Evolutionary conservation across 2,113 vertebrate genomes (phyloP).

Genomic region (Peromyscus californicus): DNA sequence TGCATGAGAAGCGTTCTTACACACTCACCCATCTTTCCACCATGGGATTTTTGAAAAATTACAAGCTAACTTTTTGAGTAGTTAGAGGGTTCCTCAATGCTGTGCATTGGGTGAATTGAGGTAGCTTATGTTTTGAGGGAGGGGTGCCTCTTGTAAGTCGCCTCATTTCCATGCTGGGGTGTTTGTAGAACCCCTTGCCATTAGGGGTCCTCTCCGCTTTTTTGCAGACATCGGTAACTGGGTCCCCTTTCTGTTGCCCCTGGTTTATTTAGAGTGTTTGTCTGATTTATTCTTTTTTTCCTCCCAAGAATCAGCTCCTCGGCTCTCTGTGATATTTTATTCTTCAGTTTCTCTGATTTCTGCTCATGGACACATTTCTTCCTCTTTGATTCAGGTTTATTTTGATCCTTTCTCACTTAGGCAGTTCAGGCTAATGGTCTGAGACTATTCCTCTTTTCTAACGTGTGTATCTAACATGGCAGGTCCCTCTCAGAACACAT

Average conservation of each 20-base stretch:
- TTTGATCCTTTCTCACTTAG: conserved; percentile 30
- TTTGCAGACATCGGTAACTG: not conserved
- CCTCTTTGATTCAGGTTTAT: not conserved
- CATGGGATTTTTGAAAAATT: not conserved
- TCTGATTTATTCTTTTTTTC: not conserved
- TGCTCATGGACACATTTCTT: not conserved
- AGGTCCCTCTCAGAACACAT: not conserved
- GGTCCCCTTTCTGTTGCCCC: not conserved
- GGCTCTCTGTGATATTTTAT: not conserved
- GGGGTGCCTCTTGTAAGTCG: not conserved
- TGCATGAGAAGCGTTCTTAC: not conserved
- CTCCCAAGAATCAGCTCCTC: not conserved
- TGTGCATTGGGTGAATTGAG: not conserved
- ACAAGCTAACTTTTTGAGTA: not conserved
- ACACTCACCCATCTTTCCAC: not conserved
- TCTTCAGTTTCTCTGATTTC: conserved; percentile 17
- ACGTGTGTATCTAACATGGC: not conserved
- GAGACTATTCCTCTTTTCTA: not conserved
- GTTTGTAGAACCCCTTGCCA: not conserved
- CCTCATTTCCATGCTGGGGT: not conserved
- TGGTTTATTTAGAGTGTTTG: not conserved
- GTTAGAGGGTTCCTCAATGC: not conserved
- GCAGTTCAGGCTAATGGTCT: not conserved
- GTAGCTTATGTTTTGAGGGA: not conserved
- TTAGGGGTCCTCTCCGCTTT: not conserved